Evolutionary conservation across 2,797 vertebrate species (phyloP).

Genomic region (Hapalemur alaotrensis): DNA sequence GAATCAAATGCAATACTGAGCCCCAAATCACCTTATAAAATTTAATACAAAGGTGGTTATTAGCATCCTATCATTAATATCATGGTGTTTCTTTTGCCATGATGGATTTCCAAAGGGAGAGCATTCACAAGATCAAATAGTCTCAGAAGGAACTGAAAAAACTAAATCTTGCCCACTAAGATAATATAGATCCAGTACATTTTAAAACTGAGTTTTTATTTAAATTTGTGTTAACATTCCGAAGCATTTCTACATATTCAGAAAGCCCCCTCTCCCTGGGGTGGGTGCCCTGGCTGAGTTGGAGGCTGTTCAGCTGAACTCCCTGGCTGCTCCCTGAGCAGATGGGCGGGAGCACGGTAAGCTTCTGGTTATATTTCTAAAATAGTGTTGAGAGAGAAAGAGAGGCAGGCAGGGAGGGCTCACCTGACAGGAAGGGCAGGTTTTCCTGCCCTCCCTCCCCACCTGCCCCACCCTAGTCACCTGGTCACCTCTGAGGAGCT

Average conservation of each 20-base stretch:
- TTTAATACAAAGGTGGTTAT: background rate
- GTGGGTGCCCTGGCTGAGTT: background rate
- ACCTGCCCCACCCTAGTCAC: background rate
- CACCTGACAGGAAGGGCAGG: slow-evolving; percentile 80
- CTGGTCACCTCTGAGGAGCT: slow-evolving; percentile 4
- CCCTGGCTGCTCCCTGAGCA: background rate
- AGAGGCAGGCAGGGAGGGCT: background rate
- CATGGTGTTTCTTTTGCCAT: background rate
- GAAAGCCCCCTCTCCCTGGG: background rate
- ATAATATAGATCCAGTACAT: background rate
- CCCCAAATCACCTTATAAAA: background rate
- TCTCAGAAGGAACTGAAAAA: background rate
- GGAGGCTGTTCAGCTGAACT: background rate
- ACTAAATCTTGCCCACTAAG: background rate
- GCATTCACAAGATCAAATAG: background rate
- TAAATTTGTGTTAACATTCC: slow-evolving; percentile 6
- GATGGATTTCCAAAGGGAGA: background rate
- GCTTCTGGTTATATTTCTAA: slow-evolving; percentile 62
- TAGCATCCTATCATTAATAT: background rate
- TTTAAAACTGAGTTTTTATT: background rate
- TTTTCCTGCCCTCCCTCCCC: slow-evolving; percentile 67
- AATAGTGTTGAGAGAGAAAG: slow-evolving; percentile 8
- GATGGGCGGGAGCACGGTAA: background rate
- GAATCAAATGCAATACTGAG: background rate
- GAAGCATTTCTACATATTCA: background rate